These are phyloP conservation scores for Drosophila nasuta DNA, from an alignment of 1,140 invertebrate species.

Conservation along the genomic window DNA sequence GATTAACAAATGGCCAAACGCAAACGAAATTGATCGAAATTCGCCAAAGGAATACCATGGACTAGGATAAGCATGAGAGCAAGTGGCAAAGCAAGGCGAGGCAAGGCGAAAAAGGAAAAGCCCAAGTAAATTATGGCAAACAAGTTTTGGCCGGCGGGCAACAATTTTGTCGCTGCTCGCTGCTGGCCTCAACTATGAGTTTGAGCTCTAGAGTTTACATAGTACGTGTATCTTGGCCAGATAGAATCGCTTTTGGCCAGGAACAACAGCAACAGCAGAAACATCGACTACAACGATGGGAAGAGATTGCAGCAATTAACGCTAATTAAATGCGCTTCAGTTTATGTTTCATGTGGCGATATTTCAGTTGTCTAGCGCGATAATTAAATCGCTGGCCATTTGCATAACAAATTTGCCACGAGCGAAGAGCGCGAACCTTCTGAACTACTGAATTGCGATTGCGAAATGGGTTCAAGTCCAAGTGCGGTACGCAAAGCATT, in stretches of 20 bases:
- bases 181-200: constrained; percentile 4
- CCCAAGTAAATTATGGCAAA: constrained; percentile 82
- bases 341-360: constrained; percentile 83
- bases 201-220: constrained; percentile 12
- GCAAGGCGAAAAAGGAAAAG: constrained; percentile 35
- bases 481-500: constrained; percentile 51
- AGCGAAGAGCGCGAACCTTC: constrained; percentile 13
- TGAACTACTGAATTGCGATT: constrained; percentile 3
- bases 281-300: constrained; percentile 24
- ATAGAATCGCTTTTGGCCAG: constrained; percentile 32
- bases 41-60: constrained; percentile 67
- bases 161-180: constrained; percentile 74
- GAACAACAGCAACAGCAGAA: background rate
- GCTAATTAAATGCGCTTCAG: constrained; percentile 83
- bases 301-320: constrained; percentile 82
- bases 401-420: constrained; percentile 78
- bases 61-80: constrained; percentile 23
- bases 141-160: constrained; percentile 82
- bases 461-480: constrained; percentile 73
- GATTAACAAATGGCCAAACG: constrained; percentile 81
- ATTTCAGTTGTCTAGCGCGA: constrained; percentile 83
- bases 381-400: constrained; percentile 81
- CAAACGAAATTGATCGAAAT: constrained; percentile 84
- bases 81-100: background rate
- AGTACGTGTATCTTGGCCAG: constrained; percentile 21